phyloP scores from a whole-genome alignment of 2,888 invertebrate species.

The Gastrophysa polygoni region DNA sequence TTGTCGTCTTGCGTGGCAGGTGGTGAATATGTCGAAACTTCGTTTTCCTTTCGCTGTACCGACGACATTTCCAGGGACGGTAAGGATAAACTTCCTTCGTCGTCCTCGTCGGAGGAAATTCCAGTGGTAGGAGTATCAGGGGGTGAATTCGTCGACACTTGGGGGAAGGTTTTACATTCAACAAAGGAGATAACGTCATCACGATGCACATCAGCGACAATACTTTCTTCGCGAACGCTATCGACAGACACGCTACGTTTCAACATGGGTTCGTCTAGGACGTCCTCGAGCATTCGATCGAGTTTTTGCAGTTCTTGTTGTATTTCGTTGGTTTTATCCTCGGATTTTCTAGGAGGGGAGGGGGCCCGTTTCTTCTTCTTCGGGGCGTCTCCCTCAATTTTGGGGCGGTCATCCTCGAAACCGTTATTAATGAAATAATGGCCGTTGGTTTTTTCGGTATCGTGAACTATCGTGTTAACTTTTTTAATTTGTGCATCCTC shows the following conservation, averaged over 20 bases:
- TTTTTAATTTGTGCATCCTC: conserved; percentile 36
- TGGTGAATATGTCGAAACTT: too few species aligned
- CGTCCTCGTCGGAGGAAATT: too few species aligned
- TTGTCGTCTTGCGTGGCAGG: too few species aligned
- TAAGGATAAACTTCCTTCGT: too few species aligned
- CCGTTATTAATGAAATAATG: conserved; percentile 19
- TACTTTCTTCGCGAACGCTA: conserved; percentile 59
- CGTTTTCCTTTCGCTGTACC: too few species aligned
- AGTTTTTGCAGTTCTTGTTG: conserved; percentile 39
- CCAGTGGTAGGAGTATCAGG: too few species aligned
- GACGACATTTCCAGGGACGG: too few species aligned
- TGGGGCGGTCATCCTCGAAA: conserved; percentile 19
- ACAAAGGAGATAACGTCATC: conserved; percentile 56
- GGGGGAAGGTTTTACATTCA: conserved; percentile 26
- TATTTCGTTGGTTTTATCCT: conserved; percentile 31
- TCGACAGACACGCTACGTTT: conserved; percentile 45
- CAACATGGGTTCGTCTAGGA: conserved; percentile 25
- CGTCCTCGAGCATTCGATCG: conserved; percentile 42
- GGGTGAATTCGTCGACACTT: neutral
- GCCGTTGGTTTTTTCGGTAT: conserved; percentile 9
- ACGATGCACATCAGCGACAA: conserved; percentile 65
- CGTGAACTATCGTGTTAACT: neutral
- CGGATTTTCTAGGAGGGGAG: conserved; percentile 27
- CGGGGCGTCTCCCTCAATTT: neutral
- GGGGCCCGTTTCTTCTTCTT: conserved; percentile 32